These are phyloP conservation scores for Trilocha varians DNA, from an alignment of 2,888 invertebrate species.

Conservation along the genomic window DNA sequence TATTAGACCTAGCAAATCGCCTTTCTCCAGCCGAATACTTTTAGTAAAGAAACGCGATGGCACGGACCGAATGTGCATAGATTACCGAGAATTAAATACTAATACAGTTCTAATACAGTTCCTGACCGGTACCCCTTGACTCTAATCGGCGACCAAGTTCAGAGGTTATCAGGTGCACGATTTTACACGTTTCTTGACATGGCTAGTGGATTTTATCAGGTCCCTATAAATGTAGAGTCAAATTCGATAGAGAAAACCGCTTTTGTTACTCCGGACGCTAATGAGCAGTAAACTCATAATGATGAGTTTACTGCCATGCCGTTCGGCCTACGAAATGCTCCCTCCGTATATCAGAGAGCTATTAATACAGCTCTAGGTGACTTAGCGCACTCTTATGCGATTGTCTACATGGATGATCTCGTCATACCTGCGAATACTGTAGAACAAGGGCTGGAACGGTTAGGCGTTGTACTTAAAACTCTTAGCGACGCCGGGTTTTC, in stretches of 20 bases:
- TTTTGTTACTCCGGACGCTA: slow-evolving; percentile 1
- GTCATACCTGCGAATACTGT: slow-evolving; percentile 2
- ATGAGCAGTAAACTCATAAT: too few species aligned
- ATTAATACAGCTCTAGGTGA: slow-evolving; percentile 13
- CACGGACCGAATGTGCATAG: slow-evolving; percentile 12
- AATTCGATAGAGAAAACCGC: slow-evolving; percentile 1
- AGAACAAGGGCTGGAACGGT: slow-evolving; percentile 7
- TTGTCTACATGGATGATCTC: slow-evolving; percentile 15
- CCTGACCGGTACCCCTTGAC: slow-evolving; percentile 8
- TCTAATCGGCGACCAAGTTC: slow-evolving; percentile 1
- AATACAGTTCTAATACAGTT: slow-evolving; percentile 12
- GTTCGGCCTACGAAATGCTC: slow-evolving; percentile 10
- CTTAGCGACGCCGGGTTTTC: slow-evolving; percentile 13
- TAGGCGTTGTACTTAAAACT: slow-evolving; percentile 4
- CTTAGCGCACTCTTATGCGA: slow-evolving; percentile 5
- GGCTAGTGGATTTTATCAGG: slow-evolving; percentile 2
- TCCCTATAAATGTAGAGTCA: neutral
- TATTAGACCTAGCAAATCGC: slow-evolving; percentile 7
- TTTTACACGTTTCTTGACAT: neutral
- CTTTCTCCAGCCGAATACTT: slow-evolving; percentile 4
- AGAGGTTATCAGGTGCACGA: neutral
- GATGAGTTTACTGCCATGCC: slow-evolving; percentile 11
- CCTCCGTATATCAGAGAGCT: slow-evolving; percentile 12
- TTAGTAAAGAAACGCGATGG: slow-evolving; percentile 14
- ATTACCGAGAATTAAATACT: slow-evolving; percentile 5